These are phyloP conservation scores for Hepsetus odoe DNA, from an alignment of 2,113 vertebrate genomes.

Conservation along the genomic window DNA sequence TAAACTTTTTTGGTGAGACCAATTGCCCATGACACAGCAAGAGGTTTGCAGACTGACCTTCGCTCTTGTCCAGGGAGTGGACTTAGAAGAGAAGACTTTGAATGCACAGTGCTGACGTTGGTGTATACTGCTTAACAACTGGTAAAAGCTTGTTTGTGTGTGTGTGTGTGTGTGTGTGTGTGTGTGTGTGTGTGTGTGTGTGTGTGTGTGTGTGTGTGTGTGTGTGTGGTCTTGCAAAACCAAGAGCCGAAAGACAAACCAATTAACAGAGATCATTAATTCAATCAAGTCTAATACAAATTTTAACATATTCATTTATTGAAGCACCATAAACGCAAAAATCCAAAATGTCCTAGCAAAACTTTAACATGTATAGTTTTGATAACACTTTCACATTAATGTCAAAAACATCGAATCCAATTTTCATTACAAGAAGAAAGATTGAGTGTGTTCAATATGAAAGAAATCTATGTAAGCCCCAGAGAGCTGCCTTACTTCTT, in stretches of 20 bases:
- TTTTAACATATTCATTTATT: background rate
- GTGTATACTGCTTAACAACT: constrained; percentile 77
- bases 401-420: background rate
- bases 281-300: no score
- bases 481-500: constrained; percentile 54
- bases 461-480: background rate
- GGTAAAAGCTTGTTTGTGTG: no score
- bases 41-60: constrained; percentile 79
- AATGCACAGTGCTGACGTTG: constrained; percentile 82
- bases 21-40: constrained; percentile 80
- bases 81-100: constrained; percentile 85
- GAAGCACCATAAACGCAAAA: constrained; percentile 1
- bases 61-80: constrained; percentile 62
- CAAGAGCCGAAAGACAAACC: no score
- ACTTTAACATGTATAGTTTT: background rate
- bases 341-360: background rate
- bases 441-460: background rate
- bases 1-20: constrained; percentile 78
- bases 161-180: no score
- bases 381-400: background rate
- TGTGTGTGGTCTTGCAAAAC: no score
- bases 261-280: no score
- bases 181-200: no score
- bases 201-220: no score
- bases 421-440: constrained; percentile 1